Base-by-base conservation (phyloP, 2,113 vertebrate genomes). In the Pelusios castaneus region DNA sequence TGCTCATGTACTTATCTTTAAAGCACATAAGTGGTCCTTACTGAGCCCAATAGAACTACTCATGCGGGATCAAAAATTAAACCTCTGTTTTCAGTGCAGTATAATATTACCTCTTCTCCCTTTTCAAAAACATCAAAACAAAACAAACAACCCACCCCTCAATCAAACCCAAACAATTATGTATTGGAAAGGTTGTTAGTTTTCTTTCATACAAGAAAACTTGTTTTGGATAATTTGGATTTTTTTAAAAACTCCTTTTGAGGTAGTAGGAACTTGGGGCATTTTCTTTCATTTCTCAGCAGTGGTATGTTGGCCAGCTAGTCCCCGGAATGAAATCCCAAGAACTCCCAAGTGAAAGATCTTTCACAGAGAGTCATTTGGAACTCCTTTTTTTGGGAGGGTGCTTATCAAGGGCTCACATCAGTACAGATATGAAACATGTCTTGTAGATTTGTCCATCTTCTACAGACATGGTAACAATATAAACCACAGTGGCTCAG, bases 61-160 rank as follows among this genome's bases (percentile, higher is more conserved):
- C 80, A 41, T 76, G 13, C 41, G 92, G 85, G 56, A 60, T 90
- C 56, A 76, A 70, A 93, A 93, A 88, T 84, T 91, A 95, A 94
- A 86, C 10, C n/a, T 67, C 90, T 87, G 55, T 38, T 82, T 94
- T 77, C 45, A 88, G n/a, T 3, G 13, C 51, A 79, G 51, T 58
- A 93, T 76, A 93, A 85, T 55, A 58, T 78, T 80, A n/a, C 6
- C 81, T n/a, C 85, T 95, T 92, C 55, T 27, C 82, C 67, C 2
- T 0, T 55, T 73, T 41, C 38, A 41, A 73, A 73, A 73, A 73
- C 67, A 56, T 25, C 60, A 70, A 85, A 87, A 84, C 29, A n/a
- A 86, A 60, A 80, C 93, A 5, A 31, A 88, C 91, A 85, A 90
- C 84, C 70, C 52, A 8, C 1, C 85, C 89, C 85, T 88, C 82